Evolutionary conservation across 2,797 vertebrate species (phyloP), one percentile per base, ranked within the genome.

Genomic region (Mormyrops boulengeri): DNA sequence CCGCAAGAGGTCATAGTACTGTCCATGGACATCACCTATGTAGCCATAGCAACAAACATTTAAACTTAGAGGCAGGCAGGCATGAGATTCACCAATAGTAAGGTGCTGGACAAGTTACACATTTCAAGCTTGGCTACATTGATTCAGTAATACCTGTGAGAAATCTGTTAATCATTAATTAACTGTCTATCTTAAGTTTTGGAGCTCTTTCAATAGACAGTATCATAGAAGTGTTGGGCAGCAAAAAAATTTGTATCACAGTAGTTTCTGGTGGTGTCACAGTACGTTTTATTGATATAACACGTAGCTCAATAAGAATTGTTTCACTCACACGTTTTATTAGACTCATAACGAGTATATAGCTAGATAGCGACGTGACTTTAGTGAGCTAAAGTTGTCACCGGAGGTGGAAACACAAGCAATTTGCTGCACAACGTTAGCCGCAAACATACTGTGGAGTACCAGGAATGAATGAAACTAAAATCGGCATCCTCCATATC

Each of bases 1-100:
- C 94, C 96, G 94, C 88, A 97, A 93, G 91, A 97, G 95, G 91
- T 97, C 96, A 53, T 97, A 96, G 95, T 97, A 97, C 92, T 97
- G 96, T 90, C 96, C 96, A 0, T 97, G 96, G 90, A 97, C 96
- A 88, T 97, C 96, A 89, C 96, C 96, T 97, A 87, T 19, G 47
- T 38, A 57, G 22, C 22, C 8, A 52, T 26, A 8, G 12, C 17
- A 44, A 80, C 14, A 80, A 44, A 80, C 14, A 80, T 44, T 80
- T 44, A 80, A 80, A 34, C 5, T 14, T 69, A 34, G 26, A 44
- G 2, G 2, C 17, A 80, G 14, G 2, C 38, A 41, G 34, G 0
- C 34, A 38, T 1, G 12, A 80, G 38, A 80, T 19, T 69, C 0
- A 1, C 66, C 30, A 69, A 34, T 19, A n/a, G 34, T 77, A 77